phyloP scores from a whole-genome alignment of 53 echinoderm and acorn worm genomes.

The Actinopyga echinites region DNA sequence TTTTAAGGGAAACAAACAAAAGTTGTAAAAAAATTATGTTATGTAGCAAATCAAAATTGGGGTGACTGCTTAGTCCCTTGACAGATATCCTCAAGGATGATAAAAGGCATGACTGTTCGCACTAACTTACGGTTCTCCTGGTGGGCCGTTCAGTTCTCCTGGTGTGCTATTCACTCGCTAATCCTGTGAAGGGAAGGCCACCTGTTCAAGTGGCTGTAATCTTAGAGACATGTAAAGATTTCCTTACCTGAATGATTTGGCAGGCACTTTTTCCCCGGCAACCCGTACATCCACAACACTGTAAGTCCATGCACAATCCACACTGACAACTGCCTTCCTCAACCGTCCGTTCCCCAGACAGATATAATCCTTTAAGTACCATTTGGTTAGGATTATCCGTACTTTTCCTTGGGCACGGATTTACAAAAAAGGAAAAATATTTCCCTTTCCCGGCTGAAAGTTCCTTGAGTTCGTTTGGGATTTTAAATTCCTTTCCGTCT shows the following conservation, averaged over 20 bases:
- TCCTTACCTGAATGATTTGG: constrained; percentile 87
- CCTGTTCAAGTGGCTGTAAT: too few species aligned
- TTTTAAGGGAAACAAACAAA: too few species aligned
- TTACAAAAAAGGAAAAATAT: constrained; percentile 96
- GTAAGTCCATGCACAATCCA: constrained; percentile 86
- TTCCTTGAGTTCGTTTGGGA: constrained; percentile 63
- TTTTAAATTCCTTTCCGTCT: constrained; percentile 56
- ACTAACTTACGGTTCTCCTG: too few species aligned
- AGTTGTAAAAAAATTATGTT: too few species aligned
- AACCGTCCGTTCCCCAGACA: constrained; percentile 83
- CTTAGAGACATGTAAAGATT: too few species aligned
- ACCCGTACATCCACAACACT: constrained; percentile 87
- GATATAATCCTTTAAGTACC: constrained; percentile 79
- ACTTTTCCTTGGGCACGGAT: constrained; percentile 79
- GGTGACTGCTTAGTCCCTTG: too few species aligned
- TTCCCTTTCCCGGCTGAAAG: constrained; percentile 83
- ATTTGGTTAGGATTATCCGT: constrained; percentile 58
- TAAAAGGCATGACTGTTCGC: too few species aligned
- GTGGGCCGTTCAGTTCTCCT: too few species aligned
- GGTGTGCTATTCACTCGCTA: too few species aligned
- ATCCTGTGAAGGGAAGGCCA: too few species aligned
- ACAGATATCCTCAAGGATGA: too few species aligned
- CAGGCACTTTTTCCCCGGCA: constrained; percentile 94
- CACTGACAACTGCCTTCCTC: constrained; percentile 87
- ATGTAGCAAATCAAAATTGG: too few species aligned